phyloP scores from a whole-genome alignment of 2,888 invertebrate species.

The Nipponacmea schrenckii region DNA sequence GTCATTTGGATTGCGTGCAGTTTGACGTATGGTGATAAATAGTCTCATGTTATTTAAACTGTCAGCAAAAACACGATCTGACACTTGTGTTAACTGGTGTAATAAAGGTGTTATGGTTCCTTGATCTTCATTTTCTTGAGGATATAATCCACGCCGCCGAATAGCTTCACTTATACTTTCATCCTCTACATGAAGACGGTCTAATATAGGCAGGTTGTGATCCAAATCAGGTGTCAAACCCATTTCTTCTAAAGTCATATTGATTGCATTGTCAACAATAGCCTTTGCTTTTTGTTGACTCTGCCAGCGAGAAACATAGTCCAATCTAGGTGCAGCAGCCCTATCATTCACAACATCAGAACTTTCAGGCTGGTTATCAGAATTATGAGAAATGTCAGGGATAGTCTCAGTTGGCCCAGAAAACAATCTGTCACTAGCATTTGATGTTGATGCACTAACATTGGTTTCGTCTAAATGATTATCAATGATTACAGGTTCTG shows the following conservation, averaged over 20 bases:
- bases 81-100: conserved; percentile 6
- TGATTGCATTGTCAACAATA: conserved; percentile 21
- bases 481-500: not conserved
- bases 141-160: conserved; percentile 7
- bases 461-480: not conserved
- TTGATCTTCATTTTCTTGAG: conserved; percentile 2
- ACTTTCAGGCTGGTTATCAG: not conserved
- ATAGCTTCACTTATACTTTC: conserved; percentile 14
- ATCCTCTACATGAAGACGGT: conserved; percentile 7
- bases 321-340: not conserved
- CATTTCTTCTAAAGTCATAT: conserved; percentile 21
- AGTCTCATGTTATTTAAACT: not conserved
- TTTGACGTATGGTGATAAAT: not conserved
- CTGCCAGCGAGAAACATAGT: conserved; percentile 15
- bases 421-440: not conserved
- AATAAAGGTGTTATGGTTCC: conserved; percentile 10
- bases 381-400: not conserved
- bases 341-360: too few species aligned
- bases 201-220: not conserved
- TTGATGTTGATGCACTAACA: not conserved
- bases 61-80: conserved; percentile 9
- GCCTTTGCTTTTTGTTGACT: conserved; percentile 21
- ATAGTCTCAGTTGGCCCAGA: not conserved
- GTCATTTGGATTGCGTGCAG: not conserved
- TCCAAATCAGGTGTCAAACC: conserved; percentile 17